These are phyloP conservation scores for Physeter macrocephalus DNA, from an alignment of 2,113 vertebrate genomes.

Conservation along the genomic window DNA sequence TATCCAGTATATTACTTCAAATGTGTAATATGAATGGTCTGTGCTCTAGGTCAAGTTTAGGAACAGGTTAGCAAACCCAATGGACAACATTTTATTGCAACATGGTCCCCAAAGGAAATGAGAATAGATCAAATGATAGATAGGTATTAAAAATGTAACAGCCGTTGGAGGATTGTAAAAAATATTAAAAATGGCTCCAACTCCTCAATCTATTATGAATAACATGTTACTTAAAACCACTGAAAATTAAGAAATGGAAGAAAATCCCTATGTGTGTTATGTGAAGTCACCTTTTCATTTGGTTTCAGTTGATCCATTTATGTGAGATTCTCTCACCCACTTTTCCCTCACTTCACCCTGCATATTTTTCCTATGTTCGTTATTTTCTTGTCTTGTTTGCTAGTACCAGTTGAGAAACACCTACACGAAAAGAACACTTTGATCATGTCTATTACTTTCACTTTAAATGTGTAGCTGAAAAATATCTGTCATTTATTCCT, in stretches of 20 bases:
- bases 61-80: not conserved
- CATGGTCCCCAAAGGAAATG: not conserved
- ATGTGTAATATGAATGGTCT: not conserved
- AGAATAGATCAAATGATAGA: not conserved
- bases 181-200: not conserved
- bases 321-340: not conserved
- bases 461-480: not conserved
- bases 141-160: not conserved
- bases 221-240: not conserved
- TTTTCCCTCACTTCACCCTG: not conserved
- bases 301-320: not conserved
- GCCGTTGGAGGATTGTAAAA: not conserved
- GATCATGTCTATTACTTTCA: not conserved
- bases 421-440: not conserved
- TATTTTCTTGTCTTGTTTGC: not conserved
- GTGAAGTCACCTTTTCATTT: not conserved
- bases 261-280: not conserved
- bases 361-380: not conserved
- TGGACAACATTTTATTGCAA: not conserved
- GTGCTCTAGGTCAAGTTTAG: not conserved
- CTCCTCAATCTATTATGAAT: not conserved
- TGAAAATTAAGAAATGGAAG: not conserved
- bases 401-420: not conserved
- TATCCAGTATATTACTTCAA: not conserved
- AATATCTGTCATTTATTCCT: not conserved